These are phyloP conservation scores for Leptinotarsa defecta DNA, from an alignment of 1,140 invertebrate species.

Conservation along the genomic window DNA sequence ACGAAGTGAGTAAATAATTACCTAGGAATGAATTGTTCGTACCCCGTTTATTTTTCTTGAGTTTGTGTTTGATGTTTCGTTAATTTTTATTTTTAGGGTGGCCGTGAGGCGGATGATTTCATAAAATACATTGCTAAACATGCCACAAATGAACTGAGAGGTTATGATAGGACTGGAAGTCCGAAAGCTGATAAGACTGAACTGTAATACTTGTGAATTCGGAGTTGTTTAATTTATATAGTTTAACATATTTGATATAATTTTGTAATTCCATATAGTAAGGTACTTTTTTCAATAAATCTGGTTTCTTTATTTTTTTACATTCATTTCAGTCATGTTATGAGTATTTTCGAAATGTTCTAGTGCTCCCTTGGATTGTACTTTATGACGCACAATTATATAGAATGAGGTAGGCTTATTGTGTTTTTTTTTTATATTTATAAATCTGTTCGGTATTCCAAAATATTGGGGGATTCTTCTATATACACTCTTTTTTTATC, in stretches of 20 bases:
- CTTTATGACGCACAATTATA: no score
- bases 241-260: background rate
- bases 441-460: no score
- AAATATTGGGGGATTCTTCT: no score
- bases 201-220: slow-evolving; percentile 56
- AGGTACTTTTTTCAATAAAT: slow-evolving; percentile 16
- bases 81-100: slow-evolving; percentile 67
- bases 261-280: slow-evolving; percentile 23
- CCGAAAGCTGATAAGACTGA: slow-evolving; percentile 76
- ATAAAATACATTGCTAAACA: no score
- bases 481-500: no score
- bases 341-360: background rate
- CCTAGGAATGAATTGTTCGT: background rate
- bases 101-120: slow-evolving; percentile 90
- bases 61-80: background rate
- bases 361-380: no score
- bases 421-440: no score
- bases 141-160: slow-evolving; percentile 86
- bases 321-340: slow-evolving; percentile 1
- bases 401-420: no score
- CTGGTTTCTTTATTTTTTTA: background rate
- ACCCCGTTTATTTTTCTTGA: background rate
- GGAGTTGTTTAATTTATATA: slow-evolving; percentile 15
- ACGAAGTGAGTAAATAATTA: slow-evolving; percentile 70
- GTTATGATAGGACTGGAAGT: slow-evolving; percentile 88